These are phyloP conservation scores for Drosophila novamexicana DNA, from an alignment of 1,140 invertebrate species.

Conservation along the genomic window DNA sequence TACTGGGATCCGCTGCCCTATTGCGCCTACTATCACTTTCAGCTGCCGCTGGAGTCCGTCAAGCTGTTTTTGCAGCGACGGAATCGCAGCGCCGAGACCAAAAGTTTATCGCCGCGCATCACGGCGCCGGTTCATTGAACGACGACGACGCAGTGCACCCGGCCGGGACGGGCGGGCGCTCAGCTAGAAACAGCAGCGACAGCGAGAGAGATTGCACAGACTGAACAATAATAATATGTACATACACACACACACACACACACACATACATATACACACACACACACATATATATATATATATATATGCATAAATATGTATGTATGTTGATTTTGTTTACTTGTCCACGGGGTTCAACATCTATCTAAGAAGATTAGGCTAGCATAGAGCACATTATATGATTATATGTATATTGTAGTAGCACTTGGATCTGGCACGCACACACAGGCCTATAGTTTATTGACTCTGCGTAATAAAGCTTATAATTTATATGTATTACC, in stretches of 20 bases:
- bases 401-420: constrained; percentile 2
- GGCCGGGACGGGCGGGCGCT: constrained; percentile 12
- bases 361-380: constrained; percentile 74
- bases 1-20: constrained; percentile 93
- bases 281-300: constrained; percentile 11
- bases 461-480: constrained; percentile 48
- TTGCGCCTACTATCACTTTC: constrained; percentile 92
- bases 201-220: constrained; percentile 74
- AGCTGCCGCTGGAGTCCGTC: constrained; percentile 88
- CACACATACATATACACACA: not conserved
- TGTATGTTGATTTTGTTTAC: constrained; percentile 63
- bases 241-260: not conserved
- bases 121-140: constrained; percentile 79
- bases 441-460: constrained; percentile 34
- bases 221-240: constrained; percentile 66
- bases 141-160: constrained; percentile 52
- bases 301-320: constrained; percentile 1
- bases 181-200: constrained; percentile 39
- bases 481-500: constrained; percentile 42
- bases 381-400: constrained; percentile 47
- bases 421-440: constrained; percentile 26
- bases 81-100: constrained; percentile 63
- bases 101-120: constrained; percentile 80
- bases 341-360: constrained; percentile 68
- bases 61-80: constrained; percentile 82